Base-by-base conservation (phyloP, 2,797 vertebrate genomes). In the Stomatorhinus walkeri region DNA sequence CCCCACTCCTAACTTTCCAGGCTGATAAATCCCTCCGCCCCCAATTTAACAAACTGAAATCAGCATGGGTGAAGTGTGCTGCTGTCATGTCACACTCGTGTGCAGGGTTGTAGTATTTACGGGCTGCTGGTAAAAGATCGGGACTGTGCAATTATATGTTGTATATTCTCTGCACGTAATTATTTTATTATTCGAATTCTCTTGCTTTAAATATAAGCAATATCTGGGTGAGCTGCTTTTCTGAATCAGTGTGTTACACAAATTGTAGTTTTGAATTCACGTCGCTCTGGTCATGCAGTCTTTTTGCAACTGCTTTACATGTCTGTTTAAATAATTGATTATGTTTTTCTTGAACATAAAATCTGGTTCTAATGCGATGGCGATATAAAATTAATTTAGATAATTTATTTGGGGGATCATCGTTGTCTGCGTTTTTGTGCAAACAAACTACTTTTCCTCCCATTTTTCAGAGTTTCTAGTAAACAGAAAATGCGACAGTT, bases 401-500 rank as follows among this genome's bases (percentile, higher is more conserved):
- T 19, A 3, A n/a, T 46, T 19, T 46, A 19, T 81, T n/a, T 14
- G 64, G 72, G 36, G 28, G 40, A 2, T 81, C 19, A 81, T 81
- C 16, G 32, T 72, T 16, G 32, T 36, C 68, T 72, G 68, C 5
- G 14, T 36, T 19, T 46, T 81, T 22, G 16, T 81, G 76, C 36
- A 22, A 79, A 40, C 14, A 79, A 76, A 32, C 6, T 79, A 46
- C 36, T n/a, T 79, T 79, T 46, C 28, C 19, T 46, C 36, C 16
- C 76, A 81, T 46, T 46, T 46, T 81, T 51, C 54, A 86, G 84
- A 64, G 36, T 87, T 87, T 68, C 22, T 10, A 87, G 8, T 48
- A 46, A 28, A 48, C 61, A 14, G 10, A 87, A 61, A 54, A 98
- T 98, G 97, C 97, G 95, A 93, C 94, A 91, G 1, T 90, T 98